Conservation (phyloP, 53 echinoderm and acorn worm genomes). For the Hippasteria phrygiana region DNA sequence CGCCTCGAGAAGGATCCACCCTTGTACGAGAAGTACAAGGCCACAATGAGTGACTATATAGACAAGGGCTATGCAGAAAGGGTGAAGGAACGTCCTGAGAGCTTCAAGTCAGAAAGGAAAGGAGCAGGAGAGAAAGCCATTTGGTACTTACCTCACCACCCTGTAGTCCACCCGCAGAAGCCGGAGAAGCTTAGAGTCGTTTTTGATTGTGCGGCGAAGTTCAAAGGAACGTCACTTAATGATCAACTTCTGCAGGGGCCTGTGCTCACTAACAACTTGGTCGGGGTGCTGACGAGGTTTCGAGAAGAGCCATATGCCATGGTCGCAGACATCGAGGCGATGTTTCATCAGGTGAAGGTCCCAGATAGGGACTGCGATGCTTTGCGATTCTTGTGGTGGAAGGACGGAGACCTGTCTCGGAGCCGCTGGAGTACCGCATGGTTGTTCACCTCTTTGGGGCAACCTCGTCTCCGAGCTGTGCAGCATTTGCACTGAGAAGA, state of each 20-base stretch:
- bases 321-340: constrained; percentile 42
- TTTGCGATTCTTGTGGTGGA: constrained; percentile 53
- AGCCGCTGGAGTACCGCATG: constrained; percentile 24
- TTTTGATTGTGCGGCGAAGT: background rate
- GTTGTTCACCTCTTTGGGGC: constrained; percentile 47
- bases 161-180: constrained; percentile 64
- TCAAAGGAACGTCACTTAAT: no score
- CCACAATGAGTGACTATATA: constrained; percentile 46
- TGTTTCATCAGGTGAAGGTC: constrained; percentile 63
- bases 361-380: constrained; percentile 26
- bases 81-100: constrained; percentile 2
- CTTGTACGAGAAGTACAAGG: constrained; percentile 49
- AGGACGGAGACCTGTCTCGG: background rate
- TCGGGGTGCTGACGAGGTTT: constrained; percentile 71
- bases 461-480: constrained; percentile 54
- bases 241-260: constrained; percentile 74
- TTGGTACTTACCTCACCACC: constrained; percentile 75
- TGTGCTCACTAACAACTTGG: constrained; percentile 61
- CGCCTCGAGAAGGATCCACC: constrained; percentile 38
- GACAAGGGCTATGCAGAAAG: constrained; percentile 67
- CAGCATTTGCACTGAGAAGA: constrained; percentile 22
- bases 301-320: constrained; percentile 61
- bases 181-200: constrained; percentile 11
- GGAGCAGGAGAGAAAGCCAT: background rate
- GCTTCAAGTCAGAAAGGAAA: background rate